A percentile compares a stretch with the other conserved stretches of the same genome.
phyloP scores from a whole-genome alignment of 2,888 invertebrate species.

The Sesamia inferens region DNA sequence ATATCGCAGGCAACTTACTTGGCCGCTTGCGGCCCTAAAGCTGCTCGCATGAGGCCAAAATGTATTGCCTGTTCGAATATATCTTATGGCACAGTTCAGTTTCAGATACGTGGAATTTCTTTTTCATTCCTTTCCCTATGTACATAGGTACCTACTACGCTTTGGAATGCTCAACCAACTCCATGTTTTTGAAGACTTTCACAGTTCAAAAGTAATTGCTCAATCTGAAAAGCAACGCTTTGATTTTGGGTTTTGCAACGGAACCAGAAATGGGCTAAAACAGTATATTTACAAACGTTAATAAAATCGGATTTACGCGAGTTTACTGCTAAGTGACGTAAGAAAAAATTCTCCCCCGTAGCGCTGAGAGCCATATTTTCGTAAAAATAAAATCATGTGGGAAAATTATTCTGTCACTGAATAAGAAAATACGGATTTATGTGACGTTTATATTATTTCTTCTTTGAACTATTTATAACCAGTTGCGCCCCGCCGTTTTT shows the following conservation, averaged over 20 bases:
- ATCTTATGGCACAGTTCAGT: background rate
- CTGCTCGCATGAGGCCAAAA: background rate
- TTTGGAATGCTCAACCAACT: background rate
- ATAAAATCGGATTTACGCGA: slow-evolving; percentile 16
- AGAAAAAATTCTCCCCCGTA: slow-evolving; percentile 8
- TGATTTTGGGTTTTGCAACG: background rate
- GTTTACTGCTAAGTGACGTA: slow-evolving; percentile 3
- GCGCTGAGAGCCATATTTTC: slow-evolving; percentile 20
- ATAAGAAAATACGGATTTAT: slow-evolving; percentile 28
- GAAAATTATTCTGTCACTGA: slow-evolving; percentile 19
- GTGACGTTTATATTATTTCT: slow-evolving; percentile 1
- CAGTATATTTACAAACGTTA: slow-evolving; percentile 7
- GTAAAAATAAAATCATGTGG: slow-evolving; percentile 22
- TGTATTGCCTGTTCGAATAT: background rate
- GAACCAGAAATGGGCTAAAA: background rate
- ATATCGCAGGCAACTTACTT: background rate
- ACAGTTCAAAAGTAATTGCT: background rate
- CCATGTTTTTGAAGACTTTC: background rate
- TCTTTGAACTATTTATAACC: background rate
- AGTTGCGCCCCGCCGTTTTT: background rate
- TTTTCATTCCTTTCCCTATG: background rate
- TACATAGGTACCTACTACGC: background rate
- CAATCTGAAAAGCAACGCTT: background rate
- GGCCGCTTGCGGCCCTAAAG: background rate
- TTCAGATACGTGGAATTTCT: background rate